These are phyloP conservation scores for Polypterus bichir DNA, from an alignment of 2,113 vertebrate species.

Conservation along the genomic window DNA sequence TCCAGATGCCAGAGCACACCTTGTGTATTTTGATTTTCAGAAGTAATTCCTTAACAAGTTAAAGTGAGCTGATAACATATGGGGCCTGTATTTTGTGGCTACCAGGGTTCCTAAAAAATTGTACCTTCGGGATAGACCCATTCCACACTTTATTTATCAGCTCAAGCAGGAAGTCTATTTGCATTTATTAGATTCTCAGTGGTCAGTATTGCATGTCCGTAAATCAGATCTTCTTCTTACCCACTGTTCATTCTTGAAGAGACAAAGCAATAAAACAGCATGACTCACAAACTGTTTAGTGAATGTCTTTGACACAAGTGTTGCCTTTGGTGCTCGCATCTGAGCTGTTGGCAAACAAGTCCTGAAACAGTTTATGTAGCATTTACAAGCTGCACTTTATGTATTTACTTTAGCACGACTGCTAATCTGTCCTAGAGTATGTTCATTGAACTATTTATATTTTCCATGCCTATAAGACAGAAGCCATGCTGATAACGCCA, in stretches of 20 bases:
- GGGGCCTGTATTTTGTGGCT: constrained; percentile 19
- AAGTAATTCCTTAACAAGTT: constrained; percentile 22
- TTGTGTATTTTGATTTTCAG: constrained; percentile 20
- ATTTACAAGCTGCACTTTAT: too few species aligned
- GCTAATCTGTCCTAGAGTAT: too few species aligned
- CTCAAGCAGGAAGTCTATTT: constrained; percentile 13
- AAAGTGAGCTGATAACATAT: constrained; percentile 44
- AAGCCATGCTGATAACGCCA: constrained; percentile 34
- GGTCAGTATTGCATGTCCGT: constrained; percentile 15
- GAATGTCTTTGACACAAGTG: too few species aligned
- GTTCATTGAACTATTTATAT: background rate
- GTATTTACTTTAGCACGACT: too few species aligned
- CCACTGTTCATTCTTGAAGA: background rate
- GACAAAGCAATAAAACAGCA: too few species aligned
- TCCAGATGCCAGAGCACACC: constrained; percentile 52
- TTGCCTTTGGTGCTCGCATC: too few species aligned
- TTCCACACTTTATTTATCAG: constrained; percentile 10
- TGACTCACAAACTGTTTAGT: too few species aligned
- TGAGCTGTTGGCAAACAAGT: too few species aligned
- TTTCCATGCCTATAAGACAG: constrained; percentile 17
- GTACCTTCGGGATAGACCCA: background rate
- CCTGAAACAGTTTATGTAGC: too few species aligned
- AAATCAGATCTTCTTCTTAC: background rate
- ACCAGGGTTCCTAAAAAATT: background rate
- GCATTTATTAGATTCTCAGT: constrained; percentile 23